Evolutionary conservation across 1,140 invertebrate genomes (phyloP), one percentile per base, ranked within the genome.

Genomic region (Pseudomyrmex concolor): DNA sequence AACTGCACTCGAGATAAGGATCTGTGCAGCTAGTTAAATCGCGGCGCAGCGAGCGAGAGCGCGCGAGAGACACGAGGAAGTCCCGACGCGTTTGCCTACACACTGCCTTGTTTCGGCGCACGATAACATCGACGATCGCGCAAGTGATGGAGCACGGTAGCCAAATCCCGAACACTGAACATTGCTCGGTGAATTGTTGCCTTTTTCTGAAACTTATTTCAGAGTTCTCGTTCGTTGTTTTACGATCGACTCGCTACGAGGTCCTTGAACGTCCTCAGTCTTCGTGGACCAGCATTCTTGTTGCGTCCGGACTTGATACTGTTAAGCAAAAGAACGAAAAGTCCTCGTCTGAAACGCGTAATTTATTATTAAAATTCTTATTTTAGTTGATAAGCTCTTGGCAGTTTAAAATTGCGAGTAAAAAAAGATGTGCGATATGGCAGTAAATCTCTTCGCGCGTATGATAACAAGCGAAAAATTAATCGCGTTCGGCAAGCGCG

Each of bases 1-100:
- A 86, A 76, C 66, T 67, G 60, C 68, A 17, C 48, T 17, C 59
- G 48, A 87, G 86, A 88, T 87, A 86, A 71, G 70, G 19, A 89
- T 88, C 84, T 77, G 67, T 62, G 84, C 87, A 84, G 83, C 80
- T 88, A 85, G 84, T 86, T 86, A 86, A 89, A 88, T 88, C 76
- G 83, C 71, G 48, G 60, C 15, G 51, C 45, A 76, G 10, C 57
- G 19, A 54, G 45, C 15, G 64, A 43, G 63, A 15, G 17, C 45
- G 50, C 45, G 12, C 57, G 71, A 60, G 50, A 63, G 54, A 84
- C 66, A 68, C 67, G 78, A 72, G 83, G 66, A 83, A 83, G 83
- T 82, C 19, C 22, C 45, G 43, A 43, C 51, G 66, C n/a, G 15
- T 66, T 64, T 34, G 59, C 43, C 62, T 54, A 34, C 60, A 50